phyloP scores from a whole-genome alignment of 2,113 vertebrate species.

The Rutilus rutilus region DNA sequence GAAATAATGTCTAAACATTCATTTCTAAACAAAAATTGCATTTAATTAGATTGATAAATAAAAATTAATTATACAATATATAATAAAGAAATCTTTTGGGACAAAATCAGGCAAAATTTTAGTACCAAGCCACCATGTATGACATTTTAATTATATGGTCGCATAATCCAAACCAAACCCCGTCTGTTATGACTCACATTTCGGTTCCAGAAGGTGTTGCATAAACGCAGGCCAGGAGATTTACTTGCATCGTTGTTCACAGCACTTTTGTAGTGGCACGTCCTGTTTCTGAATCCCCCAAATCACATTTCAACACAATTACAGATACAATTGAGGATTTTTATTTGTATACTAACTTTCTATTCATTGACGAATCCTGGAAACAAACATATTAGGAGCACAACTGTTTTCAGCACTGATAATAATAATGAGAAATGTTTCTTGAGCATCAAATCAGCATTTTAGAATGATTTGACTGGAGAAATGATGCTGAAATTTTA shows the following conservation, averaged over 20 bases:
- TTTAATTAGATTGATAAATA: background rate
- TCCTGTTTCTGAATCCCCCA: slow-evolving; percentile 74
- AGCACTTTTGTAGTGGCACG: slow-evolving; percentile 76
- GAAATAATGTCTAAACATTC: background rate
- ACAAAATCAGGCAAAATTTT: background rate
- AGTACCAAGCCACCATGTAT: background rate
- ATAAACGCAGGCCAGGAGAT: slow-evolving; percentile 82
- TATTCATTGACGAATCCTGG: too few species aligned
- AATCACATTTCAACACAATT: background rate
- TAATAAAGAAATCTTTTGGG: background rate
- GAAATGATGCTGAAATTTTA: background rate
- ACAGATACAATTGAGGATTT: background rate
- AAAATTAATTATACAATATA: background rate
- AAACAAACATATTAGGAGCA: background rate
- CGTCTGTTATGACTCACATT: slow-evolving; percentile 72
- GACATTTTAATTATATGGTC: background rate
- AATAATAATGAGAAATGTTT: background rate
- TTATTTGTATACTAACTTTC: too few species aligned
- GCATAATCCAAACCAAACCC: background rate
- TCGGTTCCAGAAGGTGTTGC: slow-evolving; percentile 95
- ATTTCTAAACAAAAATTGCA: background rate
- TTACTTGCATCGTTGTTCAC: slow-evolving; percentile 52
- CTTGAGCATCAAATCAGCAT: background rate
- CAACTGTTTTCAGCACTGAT: background rate
- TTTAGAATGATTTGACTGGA: background rate